A percentile compares a stretch with the other conserved stretches of the same genome.
phyloP scores from a whole-genome alignment of 2,888 invertebrate species.

The Drosophila borealis region DNA sequence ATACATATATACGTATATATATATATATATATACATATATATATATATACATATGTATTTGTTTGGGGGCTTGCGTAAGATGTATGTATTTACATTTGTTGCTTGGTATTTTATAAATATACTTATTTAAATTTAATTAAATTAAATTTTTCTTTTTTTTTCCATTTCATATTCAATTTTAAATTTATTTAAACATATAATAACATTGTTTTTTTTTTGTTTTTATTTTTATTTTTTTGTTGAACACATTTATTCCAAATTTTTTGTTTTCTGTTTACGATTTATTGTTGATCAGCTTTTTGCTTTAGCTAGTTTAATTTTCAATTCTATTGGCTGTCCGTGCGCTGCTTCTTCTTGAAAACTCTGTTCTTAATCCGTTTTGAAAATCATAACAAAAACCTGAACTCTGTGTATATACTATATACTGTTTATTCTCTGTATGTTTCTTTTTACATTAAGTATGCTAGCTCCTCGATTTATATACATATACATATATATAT shows the following conservation, averaged over 20 bases:
- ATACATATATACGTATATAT: too few species aligned
- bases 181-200: conserved; percentile 72
- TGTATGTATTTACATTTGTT: conserved; percentile 54
- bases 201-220: conserved; percentile 59
- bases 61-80: conserved; percentile 25
- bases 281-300: conserved; percentile 41
- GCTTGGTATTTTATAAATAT: conserved; percentile 54
- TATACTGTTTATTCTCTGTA: neutral
- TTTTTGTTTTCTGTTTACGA: conserved; percentile 38
- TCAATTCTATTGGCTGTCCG: conserved; percentile 35
- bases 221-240: conserved; percentile 25
- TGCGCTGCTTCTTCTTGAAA: conserved; percentile 25
- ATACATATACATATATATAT: neutral
- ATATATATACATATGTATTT: too few species aligned
- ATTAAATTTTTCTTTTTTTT: conserved; percentile 53
- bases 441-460: neutral
- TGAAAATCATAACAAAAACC: conserved; percentile 20
- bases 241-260: conserved; percentile 77
- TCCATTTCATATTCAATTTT: conserved; percentile 27
- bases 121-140: conserved; percentile 66
- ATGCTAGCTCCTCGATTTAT: conserved; percentile 23
- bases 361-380: conserved; percentile 22
- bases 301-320: conserved; percentile 23
- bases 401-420: neutral
- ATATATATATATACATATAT: too few species aligned